Evolutionary conservation across 2,888 invertebrate genomes (phyloP), one percentile per base, ranked within the genome.

Genomic region (Hemicrepidius hirtus): DNA sequence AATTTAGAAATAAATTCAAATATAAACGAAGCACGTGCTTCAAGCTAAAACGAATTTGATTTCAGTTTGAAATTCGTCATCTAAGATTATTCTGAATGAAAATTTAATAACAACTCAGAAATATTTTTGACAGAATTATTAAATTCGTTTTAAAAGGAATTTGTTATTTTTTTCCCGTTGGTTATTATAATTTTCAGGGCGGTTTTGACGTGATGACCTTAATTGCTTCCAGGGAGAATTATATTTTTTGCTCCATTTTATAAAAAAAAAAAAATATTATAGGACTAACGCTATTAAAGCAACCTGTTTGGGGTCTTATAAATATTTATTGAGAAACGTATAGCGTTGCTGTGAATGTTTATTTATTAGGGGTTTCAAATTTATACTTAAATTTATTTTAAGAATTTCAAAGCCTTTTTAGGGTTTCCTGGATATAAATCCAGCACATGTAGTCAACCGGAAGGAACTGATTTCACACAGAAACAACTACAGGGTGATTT

Each of bases 241-340:
- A 46, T 18, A 46, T 46, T 46, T 18, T 6, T 20, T 10, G 40
- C 40, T 32, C 32, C 18, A 3, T 10, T 18, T 46, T 9, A 13
- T 40, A 24, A 3, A 18, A 18, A 46, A 46, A 46, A 46, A 46
- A 4, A 3, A 20, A 46, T 41, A 41, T 46, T 46, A 10, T 18
- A 3, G 16, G 2, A n/a, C n/a, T 1, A 13, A 20, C 0, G 13
- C 10, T 20, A 18, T 46, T 1, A 46, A 46, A 18, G 46, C 18
- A 18, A 46, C 46, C 16, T 46, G 18, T 46, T 46, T 46, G 18
- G 16, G 18, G 16, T 18, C 46, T 46, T 46, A 46, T 46, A 46
- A 46, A 46, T 46, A 46, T 46, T 46, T 46, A 46, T 18, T 18
- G 10, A 18, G 20, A 46, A 46, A 16, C 46, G 46, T 18, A n/a